Evolutionary conservation across 2,888 invertebrate species (phyloP).

Genomic region (Meganola albula): DNA sequence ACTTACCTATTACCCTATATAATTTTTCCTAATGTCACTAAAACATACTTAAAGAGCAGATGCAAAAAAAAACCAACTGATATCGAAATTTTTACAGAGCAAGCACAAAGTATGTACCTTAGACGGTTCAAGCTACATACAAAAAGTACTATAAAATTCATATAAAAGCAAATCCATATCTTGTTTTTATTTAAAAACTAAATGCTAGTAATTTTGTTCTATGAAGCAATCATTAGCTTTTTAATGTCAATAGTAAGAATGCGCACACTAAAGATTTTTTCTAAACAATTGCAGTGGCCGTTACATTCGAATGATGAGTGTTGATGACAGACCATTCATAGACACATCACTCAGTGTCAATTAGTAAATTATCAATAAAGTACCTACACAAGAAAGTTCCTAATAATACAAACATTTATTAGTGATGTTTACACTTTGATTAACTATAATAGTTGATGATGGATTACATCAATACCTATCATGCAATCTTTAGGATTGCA

Average conservation of each 20-base stretch:
- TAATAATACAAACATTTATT: slow-evolving; percentile 8
- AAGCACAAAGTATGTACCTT: no score
- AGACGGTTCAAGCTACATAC: no score
- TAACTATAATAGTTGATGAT: slow-evolving; percentile 10
- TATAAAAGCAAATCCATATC: no score
- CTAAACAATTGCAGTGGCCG: slow-evolving; percentile 22
- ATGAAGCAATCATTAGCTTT: no score
- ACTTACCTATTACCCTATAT: no score
- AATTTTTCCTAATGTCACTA: no score
- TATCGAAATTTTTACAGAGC: no score
- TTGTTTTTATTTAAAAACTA: no score
- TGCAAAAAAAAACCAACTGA: no score
- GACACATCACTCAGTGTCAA: slow-evolving; percentile 28
- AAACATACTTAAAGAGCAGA: no score
- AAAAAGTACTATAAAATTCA: no score
- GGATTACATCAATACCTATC: slow-evolving; percentile 14
- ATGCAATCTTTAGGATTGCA: neutral
- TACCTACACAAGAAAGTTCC: slow-evolving; percentile 22
- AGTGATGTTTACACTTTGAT: slow-evolving; percentile 14
- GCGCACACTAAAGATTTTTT: slow-evolving; percentile 19
- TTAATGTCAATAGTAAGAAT: slow-evolving; percentile 21
- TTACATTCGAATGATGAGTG: slow-evolving; percentile 15
- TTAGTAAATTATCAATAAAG: slow-evolving; percentile 22
- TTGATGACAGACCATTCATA: slow-evolving; percentile 21
- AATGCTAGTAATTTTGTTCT: no score